Evolutionary conservation across 2,888 invertebrate genomes (phyloP).

Genomic region (Eucera pruinosa): DNA sequence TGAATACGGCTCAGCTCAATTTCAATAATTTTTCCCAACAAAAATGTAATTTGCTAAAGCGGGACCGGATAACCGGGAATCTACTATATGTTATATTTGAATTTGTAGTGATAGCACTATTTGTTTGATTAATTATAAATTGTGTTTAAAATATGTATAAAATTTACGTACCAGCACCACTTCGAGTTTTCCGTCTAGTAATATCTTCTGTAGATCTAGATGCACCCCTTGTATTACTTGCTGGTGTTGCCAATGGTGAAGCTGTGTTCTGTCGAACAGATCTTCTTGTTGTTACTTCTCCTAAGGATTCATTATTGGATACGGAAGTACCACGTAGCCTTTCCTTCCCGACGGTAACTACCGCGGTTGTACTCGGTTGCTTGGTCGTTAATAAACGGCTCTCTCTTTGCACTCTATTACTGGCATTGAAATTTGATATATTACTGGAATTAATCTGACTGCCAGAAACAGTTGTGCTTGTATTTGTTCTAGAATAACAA

Average conservation of each 20-base stretch:
- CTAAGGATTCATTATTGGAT: slow-evolving; percentile 80
- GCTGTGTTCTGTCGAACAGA: slow-evolving; percentile 83
- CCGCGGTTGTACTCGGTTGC: slow-evolving; percentile 70
- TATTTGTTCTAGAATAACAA: slow-evolving; percentile 75
- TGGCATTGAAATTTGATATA: slow-evolving; percentile 80
- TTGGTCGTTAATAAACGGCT: slow-evolving; percentile 82
- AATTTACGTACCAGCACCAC: slow-evolving; percentile 83
- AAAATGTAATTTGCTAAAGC: too few relatives aligned
- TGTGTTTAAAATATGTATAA: slow-evolving; percentile 14
- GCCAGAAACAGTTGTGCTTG: slow-evolving; percentile 76
- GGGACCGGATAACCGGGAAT: too few relatives aligned
- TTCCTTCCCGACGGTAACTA: slow-evolving; percentile 79
- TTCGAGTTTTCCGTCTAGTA: slow-evolving; percentile 83
- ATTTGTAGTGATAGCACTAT: not conserved
- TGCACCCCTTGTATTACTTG: slow-evolving; percentile 83
- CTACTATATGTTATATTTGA: slow-evolving; percentile 10
- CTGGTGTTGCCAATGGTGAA: slow-evolving; percentile 82
- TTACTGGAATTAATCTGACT: slow-evolving; percentile 79
- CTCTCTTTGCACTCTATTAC: slow-evolving; percentile 82
- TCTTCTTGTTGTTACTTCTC: slow-evolving; percentile 81
- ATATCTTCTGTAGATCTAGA: slow-evolving; percentile 83
- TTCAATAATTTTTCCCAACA: too few relatives aligned
- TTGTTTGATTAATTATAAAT: slow-evolving; percentile 16
- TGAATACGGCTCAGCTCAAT: too few relatives aligned
- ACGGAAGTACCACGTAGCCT: slow-evolving; percentile 81